Evolutionary conservation across 1,140 invertebrate genomes (phyloP).

Genomic region (Anagrus nilaparvatae): DNA sequence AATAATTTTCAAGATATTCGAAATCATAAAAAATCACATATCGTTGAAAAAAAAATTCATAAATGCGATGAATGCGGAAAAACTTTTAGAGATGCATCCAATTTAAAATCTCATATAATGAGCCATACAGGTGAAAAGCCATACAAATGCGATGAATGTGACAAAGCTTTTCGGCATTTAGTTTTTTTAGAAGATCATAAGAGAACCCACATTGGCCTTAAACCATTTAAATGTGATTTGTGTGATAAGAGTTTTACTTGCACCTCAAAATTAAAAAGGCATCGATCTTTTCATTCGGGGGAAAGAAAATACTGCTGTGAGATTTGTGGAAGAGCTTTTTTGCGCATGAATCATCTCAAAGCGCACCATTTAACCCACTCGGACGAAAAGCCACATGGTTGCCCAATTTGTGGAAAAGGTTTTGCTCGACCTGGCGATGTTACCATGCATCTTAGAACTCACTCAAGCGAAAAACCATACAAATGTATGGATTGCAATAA

Average conservation of each 20-base stretch:
- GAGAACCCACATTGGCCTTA: slow-evolving; percentile 37
- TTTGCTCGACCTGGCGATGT: too few species aligned
- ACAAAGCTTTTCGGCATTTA: too few species aligned
- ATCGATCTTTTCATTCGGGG: slow-evolving; percentile 29
- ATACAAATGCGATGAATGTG: too few species aligned
- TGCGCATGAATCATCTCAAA: slow-evolving; percentile 42
- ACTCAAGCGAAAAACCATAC: slow-evolving; percentile 38
- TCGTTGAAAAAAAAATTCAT: too few species aligned
- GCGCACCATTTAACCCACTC: slow-evolving; percentile 28
- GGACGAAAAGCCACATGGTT: slow-evolving; percentile 27
- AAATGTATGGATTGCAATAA: slow-evolving; percentile 42
- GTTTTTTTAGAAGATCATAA: slow-evolving; percentile 41
- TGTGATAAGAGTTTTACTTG: slow-evolving; percentile 43
- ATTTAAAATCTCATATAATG: too few species aligned
- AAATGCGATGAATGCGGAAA: too few species aligned
- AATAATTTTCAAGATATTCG: too few species aligned
- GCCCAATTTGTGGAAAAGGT: slow-evolving; percentile 41
- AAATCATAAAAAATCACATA: too few species aligned
- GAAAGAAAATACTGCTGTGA: slow-evolving; percentile 44
- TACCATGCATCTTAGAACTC: slow-evolving; percentile 70
- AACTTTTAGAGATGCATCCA: too few species aligned
- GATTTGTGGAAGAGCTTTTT: slow-evolving; percentile 64
- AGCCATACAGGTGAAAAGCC: too few species aligned
- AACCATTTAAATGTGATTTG: slow-evolving; percentile 40
- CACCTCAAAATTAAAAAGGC: slow-evolving; percentile 36